Percentiles rank a stretch among this genome's conserved stretches.
phyloP scores from a whole-genome alignment of 2,113 vertebrate genomes.

The Nothobranchius kuhntae region DNA sequence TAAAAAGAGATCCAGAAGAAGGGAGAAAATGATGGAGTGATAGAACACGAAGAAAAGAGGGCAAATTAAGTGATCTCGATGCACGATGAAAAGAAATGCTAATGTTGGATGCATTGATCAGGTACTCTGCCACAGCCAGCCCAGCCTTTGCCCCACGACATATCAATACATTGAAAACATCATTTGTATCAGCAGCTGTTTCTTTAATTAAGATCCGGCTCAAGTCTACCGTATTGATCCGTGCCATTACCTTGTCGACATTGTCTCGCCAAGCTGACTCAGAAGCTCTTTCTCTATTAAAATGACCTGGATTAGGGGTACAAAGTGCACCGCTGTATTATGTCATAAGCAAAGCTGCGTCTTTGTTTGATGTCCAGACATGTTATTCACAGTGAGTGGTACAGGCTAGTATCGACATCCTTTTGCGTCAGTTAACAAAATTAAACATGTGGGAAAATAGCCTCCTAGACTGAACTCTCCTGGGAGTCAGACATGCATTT shows the following conservation, averaged over 20 bases:
- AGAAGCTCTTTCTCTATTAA: slow-evolving; percentile 77
- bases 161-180: slow-evolving; percentile 89
- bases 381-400: slow-evolving; percentile 73
- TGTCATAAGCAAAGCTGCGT: slow-evolving; percentile 65
- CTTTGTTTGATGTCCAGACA: slow-evolving; percentile 62
- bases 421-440: slow-evolving; percentile 74
- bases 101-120: slow-evolving; percentile 85
- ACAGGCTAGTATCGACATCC: slow-evolving; percentile 70
- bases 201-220: slow-evolving; percentile 95
- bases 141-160: slow-evolving; percentile 65
- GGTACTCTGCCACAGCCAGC: slow-evolving; percentile 69
- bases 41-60: slow-evolving; percentile 69
- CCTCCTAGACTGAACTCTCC: slow-evolving; percentile 46
- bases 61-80: slow-evolving; percentile 77
- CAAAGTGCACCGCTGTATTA: slow-evolving; percentile 67
- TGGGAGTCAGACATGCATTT: slow-evolving; percentile 29
- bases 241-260: slow-evolving; percentile 90
- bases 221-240: slow-evolving; percentile 89
- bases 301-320: slow-evolving; percentile 70
- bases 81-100: slow-evolving; percentile 85
- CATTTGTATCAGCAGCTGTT: slow-evolving; percentile 96
- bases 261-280: slow-evolving; percentile 81
- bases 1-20: slow-evolving; percentile 67
- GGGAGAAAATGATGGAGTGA: slow-evolving; percentile 50
- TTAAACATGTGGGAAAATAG: slow-evolving; percentile 75